These are phyloP conservation scores for Hassar affinis DNA, from an alignment of 2,113 vertebrate species.

Conservation along the genomic window DNA sequence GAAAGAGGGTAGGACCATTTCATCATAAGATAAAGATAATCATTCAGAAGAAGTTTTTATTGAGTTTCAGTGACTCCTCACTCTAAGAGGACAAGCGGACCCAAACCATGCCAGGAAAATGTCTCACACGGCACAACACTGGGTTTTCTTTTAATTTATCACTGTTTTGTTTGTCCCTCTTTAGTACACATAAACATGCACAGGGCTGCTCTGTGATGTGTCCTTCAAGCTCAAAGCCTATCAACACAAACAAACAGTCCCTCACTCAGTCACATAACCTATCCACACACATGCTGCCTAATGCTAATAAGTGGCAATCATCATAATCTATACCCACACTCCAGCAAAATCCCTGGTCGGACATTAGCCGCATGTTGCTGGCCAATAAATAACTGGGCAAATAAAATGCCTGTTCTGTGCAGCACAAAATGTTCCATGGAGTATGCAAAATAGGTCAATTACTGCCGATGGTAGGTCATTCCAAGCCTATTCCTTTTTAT, in stretches of 20 bases:
- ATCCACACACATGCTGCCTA: conserved; percentile 47
- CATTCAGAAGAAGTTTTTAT: neutral
- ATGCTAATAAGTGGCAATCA: conserved; percentile 76
- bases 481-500: conserved; percentile 71
- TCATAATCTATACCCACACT: conserved; percentile 78
- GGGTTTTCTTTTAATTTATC: neutral
- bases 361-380: conserved; percentile 73
- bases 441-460: conserved; percentile 78
- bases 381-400: conserved; percentile 76
- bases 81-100: neutral
- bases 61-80: neutral
- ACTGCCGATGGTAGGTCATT: conserved; percentile 74
- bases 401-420: conserved; percentile 72
- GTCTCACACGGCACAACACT: neutral
- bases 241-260: conserved; percentile 35
- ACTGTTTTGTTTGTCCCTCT: neutral
- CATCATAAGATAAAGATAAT: neutral
- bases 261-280: conserved; percentile 37
- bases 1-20: neutral
- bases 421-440: conserved; percentile 59
- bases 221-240: conserved; percentile 24
- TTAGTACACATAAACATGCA: conserved; percentile 25
- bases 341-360: conserved; percentile 73
- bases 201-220: neutral
- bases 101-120: neutral